These are phyloP conservation scores for Miniopterus natalensis DNA, from an alignment of 2,113 vertebrate species.

Conservation along the genomic window DNA sequence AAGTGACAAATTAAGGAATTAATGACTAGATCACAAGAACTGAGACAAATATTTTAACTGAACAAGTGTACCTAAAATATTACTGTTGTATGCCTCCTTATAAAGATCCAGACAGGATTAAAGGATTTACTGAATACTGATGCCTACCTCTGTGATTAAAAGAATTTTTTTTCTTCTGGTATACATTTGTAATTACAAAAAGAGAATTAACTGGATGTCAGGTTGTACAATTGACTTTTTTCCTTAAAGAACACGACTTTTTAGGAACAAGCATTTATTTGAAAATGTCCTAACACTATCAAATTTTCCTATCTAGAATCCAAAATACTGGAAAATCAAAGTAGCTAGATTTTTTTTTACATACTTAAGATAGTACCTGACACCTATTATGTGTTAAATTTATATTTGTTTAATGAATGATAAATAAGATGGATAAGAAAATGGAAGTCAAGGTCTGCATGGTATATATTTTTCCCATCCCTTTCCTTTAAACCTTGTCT, in stretches of 20 bases:
- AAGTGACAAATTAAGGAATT: constrained; percentile 65
- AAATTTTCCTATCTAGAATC: constrained; percentile 11
- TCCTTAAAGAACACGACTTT: constrained; percentile 20
- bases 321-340: constrained; percentile 26
- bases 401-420: constrained; percentile 12
- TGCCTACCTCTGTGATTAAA: constrained; percentile 18
- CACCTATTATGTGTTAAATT: neutral
- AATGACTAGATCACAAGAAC: constrained; percentile 42
- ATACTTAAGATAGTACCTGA: neutral
- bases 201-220: neutral
- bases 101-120: constrained; percentile 64
- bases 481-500: neutral
- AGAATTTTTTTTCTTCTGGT: neutral
- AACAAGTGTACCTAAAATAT: constrained; percentile 57
- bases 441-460: neutral
- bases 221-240: neutral
- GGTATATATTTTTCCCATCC: neutral
- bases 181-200: constrained; percentile 33
- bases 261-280: neutral
- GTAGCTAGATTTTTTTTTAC: neutral
- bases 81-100: constrained; percentile 57
- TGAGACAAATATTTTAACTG: constrained; percentile 18
- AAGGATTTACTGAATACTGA: constrained; percentile 50
- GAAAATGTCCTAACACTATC: neutral
- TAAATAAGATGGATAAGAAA: constrained; percentile 12